Percentiles rank a stretch among this genome's conserved stretches.
Conservation (phyloP, 2,888 invertebrate species). For the Drosophila kanekoi region DNA sequence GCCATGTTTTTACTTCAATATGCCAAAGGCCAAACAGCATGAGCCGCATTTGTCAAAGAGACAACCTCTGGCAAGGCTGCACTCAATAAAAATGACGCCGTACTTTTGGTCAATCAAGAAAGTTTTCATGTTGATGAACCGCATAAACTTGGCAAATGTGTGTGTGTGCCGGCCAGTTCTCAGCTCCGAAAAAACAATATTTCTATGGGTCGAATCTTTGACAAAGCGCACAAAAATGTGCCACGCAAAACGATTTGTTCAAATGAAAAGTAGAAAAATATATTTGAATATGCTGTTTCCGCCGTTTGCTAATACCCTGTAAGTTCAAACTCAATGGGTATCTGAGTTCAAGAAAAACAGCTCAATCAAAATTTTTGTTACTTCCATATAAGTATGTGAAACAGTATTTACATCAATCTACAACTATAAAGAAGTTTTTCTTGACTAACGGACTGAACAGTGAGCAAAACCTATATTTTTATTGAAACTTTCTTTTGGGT, state of each 20-base stretch:
- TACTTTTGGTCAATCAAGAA: slow-evolving; percentile 64
- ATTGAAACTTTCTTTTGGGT: too few relatives aligned
- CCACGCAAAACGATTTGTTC: slow-evolving; percentile 60
- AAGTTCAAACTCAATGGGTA: not conserved
- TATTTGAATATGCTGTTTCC: slow-evolving; percentile 36
- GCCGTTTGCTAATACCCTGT: slow-evolving; percentile 4
- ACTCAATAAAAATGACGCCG: slow-evolving; percentile 55
- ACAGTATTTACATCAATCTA: too few relatives aligned
- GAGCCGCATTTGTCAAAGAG: slow-evolving; percentile 41
- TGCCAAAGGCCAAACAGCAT: slow-evolving; percentile 44
- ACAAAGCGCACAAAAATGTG: slow-evolving; percentile 60
- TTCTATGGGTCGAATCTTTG: slow-evolving; percentile 42
- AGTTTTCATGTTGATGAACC: slow-evolving; percentile 59
- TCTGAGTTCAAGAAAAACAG: not conserved
- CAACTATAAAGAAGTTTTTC: too few relatives aligned
- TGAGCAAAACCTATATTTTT: too few relatives aligned
- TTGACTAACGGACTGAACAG: too few relatives aligned
- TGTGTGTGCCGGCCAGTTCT: slow-evolving; percentile 4
- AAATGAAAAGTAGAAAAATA: slow-evolving; percentile 62
- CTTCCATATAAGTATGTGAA: too few relatives aligned
- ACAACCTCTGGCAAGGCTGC: slow-evolving; percentile 31
- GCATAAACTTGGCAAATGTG: slow-evolving; percentile 17
- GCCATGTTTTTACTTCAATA: slow-evolving; percentile 24
- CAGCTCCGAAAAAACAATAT: slow-evolving; percentile 27
- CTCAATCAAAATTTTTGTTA: too few relatives aligned